These are phyloP conservation scores for Chalcis sispes DNA, from an alignment of 2,888 invertebrate genomes.

Conservation along the genomic window DNA sequence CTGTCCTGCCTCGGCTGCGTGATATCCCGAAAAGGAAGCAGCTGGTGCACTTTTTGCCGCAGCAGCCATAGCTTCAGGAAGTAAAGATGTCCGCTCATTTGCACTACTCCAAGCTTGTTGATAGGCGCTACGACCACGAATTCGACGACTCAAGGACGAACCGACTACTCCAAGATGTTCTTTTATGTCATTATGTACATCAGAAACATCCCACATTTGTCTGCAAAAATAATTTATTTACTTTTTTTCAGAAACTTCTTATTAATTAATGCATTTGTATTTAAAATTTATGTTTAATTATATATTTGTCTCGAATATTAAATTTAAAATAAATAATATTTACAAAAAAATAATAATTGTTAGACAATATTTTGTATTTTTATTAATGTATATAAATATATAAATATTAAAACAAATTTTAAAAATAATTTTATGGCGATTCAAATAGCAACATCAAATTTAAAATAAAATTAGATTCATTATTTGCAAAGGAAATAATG, in stretches of 20 bases:
- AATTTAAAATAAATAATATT: too few species aligned
- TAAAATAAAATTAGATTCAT: too few species aligned
- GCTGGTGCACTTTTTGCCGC: conserved; percentile 55
- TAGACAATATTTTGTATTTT: too few species aligned
- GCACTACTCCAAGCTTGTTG: conserved; percentile 82
- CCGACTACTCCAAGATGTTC: conserved; percentile 95
- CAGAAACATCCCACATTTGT: conserved; percentile 98
- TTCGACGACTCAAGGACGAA: conserved; percentile 86
- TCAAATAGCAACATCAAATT: too few species aligned
- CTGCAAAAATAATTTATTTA: conserved; percentile 62
- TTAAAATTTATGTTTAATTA: not conserved
- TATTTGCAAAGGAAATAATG: conserved; percentile 32
- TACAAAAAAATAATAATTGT: too few species aligned
- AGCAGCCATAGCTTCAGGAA: conserved; percentile 52
- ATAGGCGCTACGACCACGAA: conserved; percentile 87
- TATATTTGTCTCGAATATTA: too few species aligned
- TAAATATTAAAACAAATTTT: too few species aligned
- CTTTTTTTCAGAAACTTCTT: too few species aligned
- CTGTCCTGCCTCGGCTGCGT: conserved; percentile 63
- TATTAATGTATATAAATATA: too few species aligned
- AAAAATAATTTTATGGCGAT: too few species aligned
- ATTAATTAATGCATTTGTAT: not conserved
- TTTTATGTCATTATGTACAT: conserved; percentile 93
- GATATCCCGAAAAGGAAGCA: conserved; percentile 61
- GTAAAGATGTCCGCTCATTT: conserved; percentile 71